Base-by-base conservation (phyloP, 2,113 vertebrate species). In the Microtus pennsylvanicus region DNA sequence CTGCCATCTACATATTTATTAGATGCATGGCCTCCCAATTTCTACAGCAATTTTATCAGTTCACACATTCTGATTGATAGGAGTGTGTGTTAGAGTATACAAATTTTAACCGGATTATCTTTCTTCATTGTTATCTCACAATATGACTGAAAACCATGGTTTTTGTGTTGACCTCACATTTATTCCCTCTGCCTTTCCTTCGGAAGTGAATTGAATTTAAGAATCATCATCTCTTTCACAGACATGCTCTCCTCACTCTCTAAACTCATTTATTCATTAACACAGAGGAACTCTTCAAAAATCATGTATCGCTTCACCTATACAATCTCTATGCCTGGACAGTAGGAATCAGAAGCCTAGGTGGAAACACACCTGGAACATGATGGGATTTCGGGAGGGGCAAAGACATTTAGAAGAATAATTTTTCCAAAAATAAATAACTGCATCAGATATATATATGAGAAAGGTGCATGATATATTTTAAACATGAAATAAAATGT, bases 1-100 rank as follows among this genome's bases (percentile, higher is more conserved):
- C 52, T 69, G 30, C 14, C 55, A 69, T 96, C 38, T 78, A 91
- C 80, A 33, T 82, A 76, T 90, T 89, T 93, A 42, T 91, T 78
- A 38, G 75, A 67, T 21, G 67, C 8, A 67, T 82, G 85, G 47
- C 33, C 19, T 90, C 9, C 16, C 22, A 76, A 26, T 67, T 89
- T 91, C 19, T 21, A 85, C 5, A 0, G 1, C 4, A 16, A 1
- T 21, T 74, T 16, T 26, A 13, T 86, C 58, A 90, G 70, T 28
- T 88, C 21, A 35, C 21, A 35, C 85, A 1, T 87, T 85, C 11
- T 85, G 7, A 45, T 82, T 69, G n/a, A 16, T 13, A 52, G 38
- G 70, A 38, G 78, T 21, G 0, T 58, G 38, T 50, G 16, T 17
- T 28, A 70, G 3, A 70, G 55, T 38, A 47, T 0, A 95, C 35